Conservation (phyloP, 2,888 invertebrate species). For the Acanthosepion lycidas region DNA sequence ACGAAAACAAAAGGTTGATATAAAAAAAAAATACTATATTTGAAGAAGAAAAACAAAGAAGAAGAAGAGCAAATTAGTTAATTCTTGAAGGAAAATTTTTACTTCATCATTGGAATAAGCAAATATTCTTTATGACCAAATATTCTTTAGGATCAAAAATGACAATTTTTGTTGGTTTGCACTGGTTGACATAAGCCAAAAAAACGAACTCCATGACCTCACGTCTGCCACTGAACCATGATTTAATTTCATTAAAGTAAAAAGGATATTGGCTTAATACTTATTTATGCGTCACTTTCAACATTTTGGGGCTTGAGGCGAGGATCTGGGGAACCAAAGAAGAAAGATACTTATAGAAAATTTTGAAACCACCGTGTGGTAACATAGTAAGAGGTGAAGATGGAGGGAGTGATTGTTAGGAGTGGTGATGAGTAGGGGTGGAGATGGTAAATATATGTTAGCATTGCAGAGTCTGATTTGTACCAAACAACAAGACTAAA, state of each 20-base stretch:
- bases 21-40: background rate
- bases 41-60: background rate
- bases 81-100: background rate
- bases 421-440: background rate
- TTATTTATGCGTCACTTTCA: conserved; percentile 3
- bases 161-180: background rate
- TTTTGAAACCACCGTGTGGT: background rate
- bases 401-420: background rate
- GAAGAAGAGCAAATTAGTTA: background rate
- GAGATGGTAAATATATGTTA: background rate
- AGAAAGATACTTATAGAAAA: background rate
- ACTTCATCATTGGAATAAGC: background rate
- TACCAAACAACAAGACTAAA: background rate
- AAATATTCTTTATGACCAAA: background rate
- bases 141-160: background rate
- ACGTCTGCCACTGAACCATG: conserved; percentile 14
- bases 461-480: background rate
- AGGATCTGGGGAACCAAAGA: background rate
- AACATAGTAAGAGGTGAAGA: background rate
- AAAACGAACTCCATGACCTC: conserved; percentile 25
- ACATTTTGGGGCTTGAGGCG: background rate
- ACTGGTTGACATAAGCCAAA: background rate
- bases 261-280: conserved; percentile 17
- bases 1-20: background rate
- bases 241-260: conserved; percentile 8